Evolutionary conservation across 2,113 vertebrate genomes (phyloP), one percentile per base, ranked within the genome.

Genomic region (Aegypius monachus): DNA sequence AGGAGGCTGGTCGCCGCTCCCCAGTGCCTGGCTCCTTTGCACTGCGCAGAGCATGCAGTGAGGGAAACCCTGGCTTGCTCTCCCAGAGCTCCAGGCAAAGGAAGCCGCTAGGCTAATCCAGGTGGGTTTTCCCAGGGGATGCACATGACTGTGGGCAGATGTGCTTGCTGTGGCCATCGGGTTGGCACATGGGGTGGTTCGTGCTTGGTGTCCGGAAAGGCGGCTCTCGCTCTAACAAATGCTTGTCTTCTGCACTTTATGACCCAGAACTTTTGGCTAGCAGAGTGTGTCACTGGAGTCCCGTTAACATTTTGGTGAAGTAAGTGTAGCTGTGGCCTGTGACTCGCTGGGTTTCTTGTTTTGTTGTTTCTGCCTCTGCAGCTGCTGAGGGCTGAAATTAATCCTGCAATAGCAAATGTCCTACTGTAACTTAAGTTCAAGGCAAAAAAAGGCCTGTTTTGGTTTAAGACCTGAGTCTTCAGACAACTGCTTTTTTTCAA

Each of bases 11-110:
- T 11, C 2, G 4, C 34, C 75, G 27, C 50, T 88, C 61, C 45
- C 50, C 47, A 7, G 5, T 19, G 26, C 21, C n/a, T 40, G 16
- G 3, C 36, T 79, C 21, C 14, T 43, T 52, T 40, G 16, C 6
- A 0, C 21, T 62, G 50, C 42, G 6, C 14, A 32, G 58, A 75
- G 31, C 29, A 2, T 12, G 31, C 38, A 47, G 34, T 0, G 0
- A n/a, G 40, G 31, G 45, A 31, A 27, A 7, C 6, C 16, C 10
- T 36, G 29, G 25, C 34, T 80, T 70, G 21, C n/a, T 66, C 36
- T 59, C 4, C 32, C 13, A 42, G 56, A 68, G 32, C 79, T 85
- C 34, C 43, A 43, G 45, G 58, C 19, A 16, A 11, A 43, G 58
- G 31, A 63, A 58, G 10, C 22, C 1, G 6, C 27, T 32, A 2